Evolutionary conservation across 53 echinoderm and acorn worm species (phyloP), one percentile per base, ranked within the genome.

Genomic region (Temnopleurus reevesii): DNA sequence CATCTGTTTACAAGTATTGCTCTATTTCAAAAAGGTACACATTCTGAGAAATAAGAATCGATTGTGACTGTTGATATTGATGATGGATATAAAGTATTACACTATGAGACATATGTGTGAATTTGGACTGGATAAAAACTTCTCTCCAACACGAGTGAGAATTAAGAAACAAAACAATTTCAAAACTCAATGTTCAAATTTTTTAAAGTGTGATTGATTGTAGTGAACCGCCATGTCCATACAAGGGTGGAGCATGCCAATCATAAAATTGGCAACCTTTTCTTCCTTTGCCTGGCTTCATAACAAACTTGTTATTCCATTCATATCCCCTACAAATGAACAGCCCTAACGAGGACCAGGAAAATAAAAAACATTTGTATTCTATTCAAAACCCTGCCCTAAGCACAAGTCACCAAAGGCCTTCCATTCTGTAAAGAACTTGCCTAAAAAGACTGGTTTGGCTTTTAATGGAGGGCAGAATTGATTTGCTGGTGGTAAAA

Each of bases 241-340:
- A 79, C 79, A 46, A 49, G 46, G 79, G 79, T 28, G 49, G 29
- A 29, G 79, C 15, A 47, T 79, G 46, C 46, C 79, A 79, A 79
- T 79, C 79, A 71, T 41, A 79, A 79, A 71, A 29, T 49, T 28
- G 79, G 46, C 45, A 26, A 77, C 10, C 47, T 47, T 47, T 49
- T 79, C 79, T 79, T 6, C 15, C 46, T 47, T 46, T 79, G 17
- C 51, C 79, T 9, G 25, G 15, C 46, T 79, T 47, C 79, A 79
- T 46, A 49, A 49, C 79, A 47, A 79, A 46, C 79, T 79, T 79
- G 79, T 79, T 77, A 79, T 79, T 79, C 77, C 49, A 79, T 49
- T 79, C 79, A 28, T 79, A 29, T 18, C 27, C 26, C 65, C 21
- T 71, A 41, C 66, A 66, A 1, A 34, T 64, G 35, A 34, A 71